Conservation (phyloP, 2,888 invertebrate genomes). For the Nebria brevicollis region DNA sequence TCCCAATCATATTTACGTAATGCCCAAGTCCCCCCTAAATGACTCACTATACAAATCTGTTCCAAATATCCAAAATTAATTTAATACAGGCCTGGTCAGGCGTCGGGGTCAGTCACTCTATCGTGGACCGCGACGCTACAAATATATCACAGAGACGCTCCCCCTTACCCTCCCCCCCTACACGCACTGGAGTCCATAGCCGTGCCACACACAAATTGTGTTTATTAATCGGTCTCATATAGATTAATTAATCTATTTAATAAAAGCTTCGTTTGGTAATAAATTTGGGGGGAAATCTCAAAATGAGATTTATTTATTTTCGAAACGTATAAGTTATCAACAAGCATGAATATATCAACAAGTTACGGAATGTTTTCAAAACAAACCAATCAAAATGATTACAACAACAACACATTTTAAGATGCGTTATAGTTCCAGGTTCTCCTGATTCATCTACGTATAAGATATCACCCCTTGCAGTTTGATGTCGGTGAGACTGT, state of each 20-base stretch:
- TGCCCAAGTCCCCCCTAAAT: too few relatives aligned
- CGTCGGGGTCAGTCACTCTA: constrained; percentile 44
- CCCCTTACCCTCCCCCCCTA: background rate
- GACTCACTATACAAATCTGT: background rate
- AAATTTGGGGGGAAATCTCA: background rate
- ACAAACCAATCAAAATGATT: constrained; percentile 37
- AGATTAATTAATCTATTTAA: too few relatives aligned
- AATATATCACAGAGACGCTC: constrained; percentile 30
- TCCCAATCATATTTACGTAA: too few relatives aligned
- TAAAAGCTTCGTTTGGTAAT: too few relatives aligned
- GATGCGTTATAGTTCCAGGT: too few relatives aligned
- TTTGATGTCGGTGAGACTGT: too few relatives aligned
- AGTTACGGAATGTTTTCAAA: constrained; percentile 31
- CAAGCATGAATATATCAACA: constrained; percentile 26
- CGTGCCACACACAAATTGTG: background rate
- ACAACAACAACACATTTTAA: too few relatives aligned
- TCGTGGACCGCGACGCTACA: constrained; percentile 39
- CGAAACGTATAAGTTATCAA: background rate
- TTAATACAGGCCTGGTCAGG: constrained; percentile 15
- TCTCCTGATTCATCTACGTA: too few relatives aligned
- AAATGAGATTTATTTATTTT: background rate
- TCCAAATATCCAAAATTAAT: background rate
- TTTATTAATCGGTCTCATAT: too few relatives aligned
- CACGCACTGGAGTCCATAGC: background rate
- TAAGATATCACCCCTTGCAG: too few relatives aligned